Base-by-base conservation (phyloP, 1,140 invertebrate species). In the Aphelenchoides avenae region DNA sequence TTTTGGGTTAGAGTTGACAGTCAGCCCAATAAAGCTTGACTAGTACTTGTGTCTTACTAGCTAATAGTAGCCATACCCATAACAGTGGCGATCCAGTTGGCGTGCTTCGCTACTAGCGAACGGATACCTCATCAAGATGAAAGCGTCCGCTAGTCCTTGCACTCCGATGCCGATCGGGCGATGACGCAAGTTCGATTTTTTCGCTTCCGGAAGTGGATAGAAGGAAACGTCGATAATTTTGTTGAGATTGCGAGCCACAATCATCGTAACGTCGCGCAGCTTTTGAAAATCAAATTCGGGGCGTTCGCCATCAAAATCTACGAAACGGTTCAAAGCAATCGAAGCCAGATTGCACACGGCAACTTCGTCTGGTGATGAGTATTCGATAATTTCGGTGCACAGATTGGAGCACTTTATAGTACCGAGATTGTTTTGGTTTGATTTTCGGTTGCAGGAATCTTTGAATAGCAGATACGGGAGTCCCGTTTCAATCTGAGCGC, bases 281-380 rank as follows among this genome's bases (percentile, higher is more conserved):
- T 91, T 89, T 1, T 83, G 68, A 78, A 97, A 98, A 77, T 99
- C 88, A 75, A 86, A 98, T 0, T 82, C 86, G 33, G 71, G 73
- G 9, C 86, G 83, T 47, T 85, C 82, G 5, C 84, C 71, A 56
- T 85, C 86, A n/a, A n/a, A n/a, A n/a, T n/a, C n/a, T 52, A 30
- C 56, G 81, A 90, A 99, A 85, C 89, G 89, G 75, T 93, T 95
- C 0, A 99, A 80, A n/a, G 94, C 92, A 64, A 99, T 88, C 0
- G 94, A 98, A 1, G 93, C 94, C 70, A 98, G 83, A 82, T 97
- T 98, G 79, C 95, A 99, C 0, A 97, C 94, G 26, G 93, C 94
- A 30, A 96, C 86, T 84, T 97, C 93, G 79, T 95, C 89, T 1
- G 85, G 81, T 34, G 87, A 85, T 36, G 77, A 80, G 76, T 94